Evolutionary conservation across 1,140 invertebrate species (phyloP).

Genomic region (Sarcophaga peregrina): DNA sequence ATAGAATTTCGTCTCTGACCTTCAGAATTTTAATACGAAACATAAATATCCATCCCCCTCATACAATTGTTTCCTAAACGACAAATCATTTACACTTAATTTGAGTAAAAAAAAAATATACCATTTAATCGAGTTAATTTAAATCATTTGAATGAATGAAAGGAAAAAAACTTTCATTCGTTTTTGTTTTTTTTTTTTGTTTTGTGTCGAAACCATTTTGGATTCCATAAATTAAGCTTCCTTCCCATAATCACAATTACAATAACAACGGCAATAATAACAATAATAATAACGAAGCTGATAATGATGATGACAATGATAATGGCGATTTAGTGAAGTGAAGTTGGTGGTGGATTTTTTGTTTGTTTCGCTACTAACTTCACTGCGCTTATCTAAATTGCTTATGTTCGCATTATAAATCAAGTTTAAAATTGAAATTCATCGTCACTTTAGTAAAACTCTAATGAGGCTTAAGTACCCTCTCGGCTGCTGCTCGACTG

Average conservation of each 20-base stretch:
- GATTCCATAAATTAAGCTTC: neutral
- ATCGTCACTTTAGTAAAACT: constrained; percentile 65
- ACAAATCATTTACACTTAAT: constrained; percentile 27
- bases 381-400: neutral
- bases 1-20: too few species aligned
- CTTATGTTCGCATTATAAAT: constrained; percentile 55
- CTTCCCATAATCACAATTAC: neutral
- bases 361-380: too few species aligned
- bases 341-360: neutral
- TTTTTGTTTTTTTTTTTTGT: too few species aligned
- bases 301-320: constrained; percentile 1
- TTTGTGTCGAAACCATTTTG: neutral
- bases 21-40: too few species aligned
- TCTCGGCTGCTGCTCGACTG: neutral
- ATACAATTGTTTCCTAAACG: neutral
- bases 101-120: neutral
- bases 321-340: neutral
- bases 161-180: neutral
- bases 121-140: constrained; percentile 9
- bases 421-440: constrained; percentile 62
- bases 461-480: constrained; percentile 46
- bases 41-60: neutral
- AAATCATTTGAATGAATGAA: neutral
- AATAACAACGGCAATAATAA: neutral
- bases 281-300: neutral